A percentile compares a stretch with the other conserved stretches of the same genome.
Evolutionary conservation across 37 sponge, comb jelly and placozoan species (phyloP).

Genomic region (Chondrosia reniformis): DNA sequence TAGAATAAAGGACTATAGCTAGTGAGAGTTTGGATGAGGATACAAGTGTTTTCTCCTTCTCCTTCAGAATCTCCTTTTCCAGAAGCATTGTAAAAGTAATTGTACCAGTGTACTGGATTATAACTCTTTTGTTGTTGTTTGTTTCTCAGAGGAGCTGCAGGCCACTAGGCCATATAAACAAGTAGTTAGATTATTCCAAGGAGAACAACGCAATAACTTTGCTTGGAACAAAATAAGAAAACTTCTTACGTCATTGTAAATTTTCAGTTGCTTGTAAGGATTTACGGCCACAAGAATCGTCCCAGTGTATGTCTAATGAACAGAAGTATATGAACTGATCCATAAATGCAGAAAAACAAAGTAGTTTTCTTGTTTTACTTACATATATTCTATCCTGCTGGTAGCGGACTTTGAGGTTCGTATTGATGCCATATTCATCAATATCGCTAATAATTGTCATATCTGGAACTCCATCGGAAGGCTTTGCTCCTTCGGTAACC

Average conservation of each 20-base stretch:
- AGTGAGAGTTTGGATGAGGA: too few species aligned
- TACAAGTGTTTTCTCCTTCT: too few species aligned
- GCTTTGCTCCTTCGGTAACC: constrained; percentile 84
- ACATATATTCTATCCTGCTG: constrained; percentile 72
- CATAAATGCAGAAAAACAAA: background rate
- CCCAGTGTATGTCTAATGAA: constrained; percentile 88
- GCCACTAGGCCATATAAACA: too few species aligned
- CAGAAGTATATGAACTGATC: background rate
- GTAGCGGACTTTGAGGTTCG: constrained; percentile 84
- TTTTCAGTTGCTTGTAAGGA: constrained; percentile 77
- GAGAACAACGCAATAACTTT: too few species aligned
- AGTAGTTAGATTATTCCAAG: too few species aligned
- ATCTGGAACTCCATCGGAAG: constrained; percentile 89
- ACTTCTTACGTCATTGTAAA: constrained; percentile 72
- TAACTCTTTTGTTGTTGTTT: too few species aligned
- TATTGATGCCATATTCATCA: constrained; percentile 88
- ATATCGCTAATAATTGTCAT: constrained; percentile 94
- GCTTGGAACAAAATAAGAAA: background rate
- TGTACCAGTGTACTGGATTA: too few species aligned
- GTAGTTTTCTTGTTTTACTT: constrained; percentile 11
- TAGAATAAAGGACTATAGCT: background rate
- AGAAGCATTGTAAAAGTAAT: background rate
- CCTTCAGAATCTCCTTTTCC: background rate
- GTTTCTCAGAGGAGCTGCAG: too few species aligned
- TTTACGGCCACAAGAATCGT: constrained; percentile 92